These are phyloP conservation scores for Halyomorpha halys DNA, from an alignment of 1,140 invertebrate genomes.

Conservation along the genomic window DNA sequence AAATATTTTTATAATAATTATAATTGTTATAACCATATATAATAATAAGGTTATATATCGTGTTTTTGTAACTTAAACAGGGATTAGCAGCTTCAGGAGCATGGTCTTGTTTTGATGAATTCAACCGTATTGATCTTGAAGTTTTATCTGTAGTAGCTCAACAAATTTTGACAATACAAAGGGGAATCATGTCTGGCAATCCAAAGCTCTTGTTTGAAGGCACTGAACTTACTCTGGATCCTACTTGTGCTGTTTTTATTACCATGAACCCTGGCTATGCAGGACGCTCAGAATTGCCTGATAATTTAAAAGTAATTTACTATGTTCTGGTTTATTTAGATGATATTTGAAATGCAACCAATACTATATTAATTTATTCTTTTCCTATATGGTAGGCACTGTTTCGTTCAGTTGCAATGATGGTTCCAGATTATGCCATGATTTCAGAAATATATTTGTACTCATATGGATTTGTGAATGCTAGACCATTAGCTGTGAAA, in stretches of 20 bases:
- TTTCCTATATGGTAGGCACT: conserved; percentile 49
- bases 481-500: conserved; percentile 80
- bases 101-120: conserved; percentile 97
- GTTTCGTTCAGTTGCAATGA: conserved; percentile 94
- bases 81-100: conserved; percentile 89
- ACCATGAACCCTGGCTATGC: conserved; percentile 96
- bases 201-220: conserved; percentile 78
- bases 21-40: no score
- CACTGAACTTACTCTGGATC: conserved; percentile 73
- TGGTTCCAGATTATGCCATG: conserved; percentile 91
- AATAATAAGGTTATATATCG: no score
- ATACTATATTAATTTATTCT: no score
- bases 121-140: conserved; percentile 73
- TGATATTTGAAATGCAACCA: not conserved
- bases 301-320: conserved; percentile 75
- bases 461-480: conserved; percentile 85
- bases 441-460: conserved; percentile 91
- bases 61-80: conserved; percentile 36
- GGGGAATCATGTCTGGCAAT: conserved; percentile 65
- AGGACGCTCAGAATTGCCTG: conserved; percentile 78
- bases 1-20: no score
- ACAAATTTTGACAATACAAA: conserved; percentile 65
- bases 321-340: not conserved
- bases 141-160: conserved; percentile 88
- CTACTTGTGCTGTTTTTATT: conserved; percentile 88